Evolutionary conservation across 1,140 invertebrate species (phyloP), one percentile per base, ranked within the genome.

Genomic region (Oncopodura yosiiana): DNA sequence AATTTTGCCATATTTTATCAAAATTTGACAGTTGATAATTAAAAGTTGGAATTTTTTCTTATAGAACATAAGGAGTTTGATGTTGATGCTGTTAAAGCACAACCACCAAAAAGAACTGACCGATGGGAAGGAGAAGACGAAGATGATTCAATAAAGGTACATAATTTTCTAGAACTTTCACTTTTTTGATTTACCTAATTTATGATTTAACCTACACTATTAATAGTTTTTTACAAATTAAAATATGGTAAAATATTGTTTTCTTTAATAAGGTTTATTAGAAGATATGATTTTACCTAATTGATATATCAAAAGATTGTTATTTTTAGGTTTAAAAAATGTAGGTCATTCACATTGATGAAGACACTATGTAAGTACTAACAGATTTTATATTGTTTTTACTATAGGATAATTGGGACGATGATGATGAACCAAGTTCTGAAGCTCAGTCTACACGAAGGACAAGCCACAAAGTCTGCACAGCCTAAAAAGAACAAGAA

Each of bases 111-210:
- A 19, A 36, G 21, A 12, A 37, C 56, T 49, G 54, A 86, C 70
- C 87, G 83, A 77, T 90, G 86, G 86, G 84, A 86, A 69, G 87
- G 86, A 49, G 86, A 91, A 69, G 87, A 91, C 69, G 86, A 87
- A 64, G 83, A 85, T 54, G 84, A 87, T 51, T 81, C 83, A 57
- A 82, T 89, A 57, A 88, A 89, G 79, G 86, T 89, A 74, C 67
- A 60, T 48, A 3, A 50, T 12, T 34, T 12, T n/a, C 30, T n/a
- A n/a, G n/a, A 44, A 45, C 16, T 49, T 49, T 32, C 45, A 49
- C 12, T 49, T 18, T 21, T n/a, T 27, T 45, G 18, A 8, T n/a
- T 34, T 8, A 34, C 30, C 30, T 34, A 8, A 34, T 9, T 34
- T n/a, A 34, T 34, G 8, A 34, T 34, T 34, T 34, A 34, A 34